Evolutionary conservation across 2,888 invertebrate species (phyloP), one percentile per base, ranked within the genome.

Genomic region (Protophormia terraenovae): DNA sequence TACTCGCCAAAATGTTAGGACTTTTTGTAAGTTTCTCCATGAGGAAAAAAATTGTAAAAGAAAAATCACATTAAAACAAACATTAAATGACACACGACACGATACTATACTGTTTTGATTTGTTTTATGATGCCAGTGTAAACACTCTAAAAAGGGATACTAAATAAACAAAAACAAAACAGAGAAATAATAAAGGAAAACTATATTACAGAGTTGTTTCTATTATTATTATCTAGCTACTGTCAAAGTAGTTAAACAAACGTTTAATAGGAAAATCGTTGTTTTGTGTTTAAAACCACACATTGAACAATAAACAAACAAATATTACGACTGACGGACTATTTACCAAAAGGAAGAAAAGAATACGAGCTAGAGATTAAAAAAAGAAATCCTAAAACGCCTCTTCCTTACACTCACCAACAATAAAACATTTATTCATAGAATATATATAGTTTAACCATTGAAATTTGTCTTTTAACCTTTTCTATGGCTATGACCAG

Each of bases 31-130:
- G 16, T 22, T 55, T 55, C 24, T 35, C 8, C 4, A 45, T 1
- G 8, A 50, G 64, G 10, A n/a, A 8, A 0, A 24, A 24, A 19
- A 14, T 5, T 32, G 19, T 2, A 32, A 47, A 24, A 77, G 12
- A 62, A 78, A 77, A 78, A 73, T 55, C 62, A 71, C 35, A 50
- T 16, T 62, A 67, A 66, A 50, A 64, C 76, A 71, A 71, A 76
- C 35, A 82, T 45, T 47, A 38, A 73, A 1, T 78, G 73, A 85
- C 82, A 83, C 85, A 82, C 85, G 83, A 85, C 85, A 75, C 85
- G 83, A 85, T 82, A 75, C 62, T 69, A 32, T 10, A 22, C 14
- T 73, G 53, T 10, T 8, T 55, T 41, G 38, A 32, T 55, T 32
- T 58, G 29, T 66, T 53, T n/a, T 66, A 50, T 38, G 1, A 64